Evolutionary conservation across 1,140 invertebrate species (phyloP), one percentile per base, ranked within the genome.

Genomic region (Leptoteleia sp.): DNA sequence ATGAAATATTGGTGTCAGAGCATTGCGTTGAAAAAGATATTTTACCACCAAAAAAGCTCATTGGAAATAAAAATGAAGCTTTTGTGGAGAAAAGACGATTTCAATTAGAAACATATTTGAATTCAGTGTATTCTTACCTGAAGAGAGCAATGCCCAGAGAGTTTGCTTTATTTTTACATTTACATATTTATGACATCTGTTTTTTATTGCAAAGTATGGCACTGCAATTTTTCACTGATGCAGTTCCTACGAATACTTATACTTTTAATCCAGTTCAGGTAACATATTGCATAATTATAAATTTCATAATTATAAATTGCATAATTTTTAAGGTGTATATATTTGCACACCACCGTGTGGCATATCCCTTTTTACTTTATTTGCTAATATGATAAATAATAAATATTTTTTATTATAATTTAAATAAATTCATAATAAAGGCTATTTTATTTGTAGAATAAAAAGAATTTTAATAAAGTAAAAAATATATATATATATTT

Each of bases 21-120:
- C 93, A 95, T 84, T 93, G 95, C 11, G 93, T 97, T 0, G 91
- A 93, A 13, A 96, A 95, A 85, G 95, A 96, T 79, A 90, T 97
- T 54, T 85, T 98, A 8, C 97, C 97, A 11, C 95, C 96, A 3
- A 98, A 98, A 85, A 97, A 97, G 89, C 90, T 97, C 0, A 93
- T 96, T 81, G 94, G 94, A 0, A 95, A 94, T 78, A 93, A 93
- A 77, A 93, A 92, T 79, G 95, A 96, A 8, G 90, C 92, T 11
- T 98, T 99, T 84, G 91, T 99, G 13, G 95, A 97, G 83, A 94
- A 94, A 82, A 91, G 97, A 62, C 92, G 95, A 45, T 89, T 92
- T 71, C 94, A 93, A 12, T 88, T 99, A 17, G 94, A 97, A 85
- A 89, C 91, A 9, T 98, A 98, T 88, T 88, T 98, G 3, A 94